These are phyloP conservation scores for Plutomurus gul DNA, from an alignment of 1,140 invertebrate genomes.

Conservation along the genomic window DNA sequence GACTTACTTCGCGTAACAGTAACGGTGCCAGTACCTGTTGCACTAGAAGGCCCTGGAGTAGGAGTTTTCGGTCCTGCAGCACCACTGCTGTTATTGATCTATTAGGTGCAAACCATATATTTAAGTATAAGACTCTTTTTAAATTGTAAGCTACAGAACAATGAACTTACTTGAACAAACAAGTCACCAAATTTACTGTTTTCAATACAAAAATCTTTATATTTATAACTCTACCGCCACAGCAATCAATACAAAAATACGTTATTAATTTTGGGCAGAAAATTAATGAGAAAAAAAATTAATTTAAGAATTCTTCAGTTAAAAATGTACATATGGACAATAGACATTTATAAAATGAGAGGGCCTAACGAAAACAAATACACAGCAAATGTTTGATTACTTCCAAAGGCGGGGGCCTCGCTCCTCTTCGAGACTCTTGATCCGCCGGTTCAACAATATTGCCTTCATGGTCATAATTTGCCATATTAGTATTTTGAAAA, in stretches of 20 bases:
- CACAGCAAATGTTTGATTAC: background rate
- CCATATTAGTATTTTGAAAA: background rate
- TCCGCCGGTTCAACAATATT: background rate
- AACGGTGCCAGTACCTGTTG: constrained; percentile 48
- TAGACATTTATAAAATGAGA: background rate
- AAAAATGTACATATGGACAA: too few relatives aligned
- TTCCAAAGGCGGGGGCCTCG: constrained; percentile 40
- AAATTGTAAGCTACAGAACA: background rate
- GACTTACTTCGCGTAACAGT: constrained; percentile 63
- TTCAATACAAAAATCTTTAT: too few relatives aligned
- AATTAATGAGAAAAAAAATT: too few relatives aligned
- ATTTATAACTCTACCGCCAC: too few relatives aligned
- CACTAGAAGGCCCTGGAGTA: constrained; percentile 53
- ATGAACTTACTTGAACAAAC: too few relatives aligned
- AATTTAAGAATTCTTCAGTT: too few relatives aligned
- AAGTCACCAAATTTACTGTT: too few relatives aligned
- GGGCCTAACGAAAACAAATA: background rate
- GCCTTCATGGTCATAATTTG: constrained; percentile 26
- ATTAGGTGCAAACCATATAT: background rate
- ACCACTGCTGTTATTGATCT: constrained; percentile 40
- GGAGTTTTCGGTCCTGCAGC: constrained; percentile 58
- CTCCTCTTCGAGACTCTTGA: background rate
- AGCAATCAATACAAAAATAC: too few relatives aligned
- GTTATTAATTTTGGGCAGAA: too few relatives aligned
- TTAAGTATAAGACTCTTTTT: background rate